A percentile compares a stretch with the other conserved stretches of the same genome.
These are phyloP conservation scores for Erynnis tages DNA, from an alignment of 2,888 invertebrate species.

Conservation along the genomic window DNA sequence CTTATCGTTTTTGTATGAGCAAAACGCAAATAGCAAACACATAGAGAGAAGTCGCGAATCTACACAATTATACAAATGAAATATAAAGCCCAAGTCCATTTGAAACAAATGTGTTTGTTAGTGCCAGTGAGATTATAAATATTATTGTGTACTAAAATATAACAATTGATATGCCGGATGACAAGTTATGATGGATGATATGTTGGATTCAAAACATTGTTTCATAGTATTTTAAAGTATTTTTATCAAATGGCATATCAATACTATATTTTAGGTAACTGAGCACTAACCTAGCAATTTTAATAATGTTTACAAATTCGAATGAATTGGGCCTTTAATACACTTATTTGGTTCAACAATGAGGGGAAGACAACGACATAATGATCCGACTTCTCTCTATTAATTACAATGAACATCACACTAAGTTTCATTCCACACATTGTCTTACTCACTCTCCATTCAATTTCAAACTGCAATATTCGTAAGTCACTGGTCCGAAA, in stretches of 20 bases:
- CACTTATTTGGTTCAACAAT: too few species aligned
- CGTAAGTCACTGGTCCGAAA: constrained; percentile 44
- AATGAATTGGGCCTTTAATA: too few species aligned
- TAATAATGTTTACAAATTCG: too few species aligned
- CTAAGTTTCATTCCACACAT: not conserved
- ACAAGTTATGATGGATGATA: constrained; percentile 13
- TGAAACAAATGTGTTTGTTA: too few species aligned
- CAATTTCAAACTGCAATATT: constrained; percentile 21
- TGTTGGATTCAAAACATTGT: too few species aligned
- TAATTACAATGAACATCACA: constrained; percentile 15
- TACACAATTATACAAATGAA: too few species aligned
- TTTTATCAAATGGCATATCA: constrained; percentile 26
- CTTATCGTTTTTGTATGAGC: constrained; percentile 35
- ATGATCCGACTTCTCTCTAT: constrained; percentile 1
- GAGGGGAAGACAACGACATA: too few species aligned
- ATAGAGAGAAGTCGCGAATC: constrained; percentile 39
- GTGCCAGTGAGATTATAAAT: too few species aligned
- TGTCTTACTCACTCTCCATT: constrained; percentile 1
- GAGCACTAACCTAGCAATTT: too few species aligned
- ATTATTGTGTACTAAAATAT: constrained; percentile 25
- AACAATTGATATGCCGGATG: constrained; percentile 26
- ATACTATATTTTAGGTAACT: constrained; percentile 17
- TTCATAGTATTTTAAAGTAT: too few species aligned
- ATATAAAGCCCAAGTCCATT: too few species aligned
- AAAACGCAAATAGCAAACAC: constrained; percentile 32